Evolutionary conservation across 2,888 invertebrate species (phyloP), one percentile per base, ranked within the genome.

Genomic region (Tenthredo notha): DNA sequence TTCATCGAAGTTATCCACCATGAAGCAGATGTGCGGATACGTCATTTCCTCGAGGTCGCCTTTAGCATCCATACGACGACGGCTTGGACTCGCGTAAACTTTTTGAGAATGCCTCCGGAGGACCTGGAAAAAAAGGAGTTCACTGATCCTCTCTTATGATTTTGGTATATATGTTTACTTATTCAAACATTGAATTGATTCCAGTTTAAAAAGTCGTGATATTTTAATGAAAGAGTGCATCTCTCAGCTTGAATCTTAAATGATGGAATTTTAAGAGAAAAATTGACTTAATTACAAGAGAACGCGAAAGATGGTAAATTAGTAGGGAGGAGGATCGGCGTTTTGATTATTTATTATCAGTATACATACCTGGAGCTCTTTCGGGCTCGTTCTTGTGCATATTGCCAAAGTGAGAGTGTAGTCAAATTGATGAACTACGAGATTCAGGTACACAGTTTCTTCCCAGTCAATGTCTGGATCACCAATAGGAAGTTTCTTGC

Each of bases 1-100:
- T 96, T 99, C 99, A 94, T 99, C 99, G 94, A 99, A 99, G 94
- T 99, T 99, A 94, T 99, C 99, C 86, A 99, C 98, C 96, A 98
- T 98, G 94, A 99, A 99, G 94, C 99, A 99, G 91, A 99, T 98
- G 94, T 99, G 98, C 2, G 99, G 99, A 94, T 99, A 99, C 67
- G 99, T 98, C 94, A 99, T 99, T 94, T 99, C 99, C 94, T 99
- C 99, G 84, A 98, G 96, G 91, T 99, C 99, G 67, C 99, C 99
- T 94, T 99, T 99, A 15, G 98, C 98, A 94, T 99, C 98, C 98
- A 99, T 99, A 94, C 98, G 96, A 91, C 99, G 95, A 83, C 98
- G 96, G 93, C 98, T 98, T 10, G 99, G 99, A 74, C 99, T 99
- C 33, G 99, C 99, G 94, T 99, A 99, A 65, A 99, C 99, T 93